These are phyloP conservation scores for Leiothrix lutea DNA, from an alignment of 2,113 vertebrate genomes.

Conservation along the genomic window DNA sequence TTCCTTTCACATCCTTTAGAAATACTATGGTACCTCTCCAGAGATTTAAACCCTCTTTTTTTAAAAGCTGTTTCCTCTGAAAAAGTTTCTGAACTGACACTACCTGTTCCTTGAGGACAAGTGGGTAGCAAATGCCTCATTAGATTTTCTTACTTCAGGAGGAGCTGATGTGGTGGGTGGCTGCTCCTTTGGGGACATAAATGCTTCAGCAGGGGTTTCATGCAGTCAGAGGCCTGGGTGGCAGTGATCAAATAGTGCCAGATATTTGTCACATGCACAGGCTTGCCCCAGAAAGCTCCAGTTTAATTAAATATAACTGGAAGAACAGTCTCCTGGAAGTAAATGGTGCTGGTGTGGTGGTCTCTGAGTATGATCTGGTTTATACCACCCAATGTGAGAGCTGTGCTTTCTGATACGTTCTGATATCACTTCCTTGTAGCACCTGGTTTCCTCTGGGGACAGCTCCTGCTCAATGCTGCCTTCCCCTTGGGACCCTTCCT, in stretches of 20 bases:
- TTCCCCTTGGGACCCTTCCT: too few species aligned
- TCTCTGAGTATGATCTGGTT: not conserved
- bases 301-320: not conserved
- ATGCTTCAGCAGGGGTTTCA: not conserved
- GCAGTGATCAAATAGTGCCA: not conserved
- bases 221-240: accelerated
- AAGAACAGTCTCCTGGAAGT: not conserved
- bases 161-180: not conserved
- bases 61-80: not conserved
- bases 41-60: constrained; percentile 28
- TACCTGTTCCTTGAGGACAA: not conserved
- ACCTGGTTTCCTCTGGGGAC: too few species aligned
- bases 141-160: not conserved
- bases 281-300: not conserved
- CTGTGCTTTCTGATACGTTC: not conserved
- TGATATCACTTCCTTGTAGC: too few species aligned
- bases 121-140: accelerated
- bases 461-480: too few species aligned
- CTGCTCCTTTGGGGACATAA: not conserved
- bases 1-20: constrained; percentile 33
- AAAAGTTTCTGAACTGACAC: not conserved
- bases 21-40: constrained; percentile 2
- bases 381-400: accelerated
- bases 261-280: accelerated
- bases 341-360: accelerated